Evolutionary conservation across 2,113 vertebrate species (phyloP).

Genomic region (Speoplatyrhinus poulsoni): DNA sequence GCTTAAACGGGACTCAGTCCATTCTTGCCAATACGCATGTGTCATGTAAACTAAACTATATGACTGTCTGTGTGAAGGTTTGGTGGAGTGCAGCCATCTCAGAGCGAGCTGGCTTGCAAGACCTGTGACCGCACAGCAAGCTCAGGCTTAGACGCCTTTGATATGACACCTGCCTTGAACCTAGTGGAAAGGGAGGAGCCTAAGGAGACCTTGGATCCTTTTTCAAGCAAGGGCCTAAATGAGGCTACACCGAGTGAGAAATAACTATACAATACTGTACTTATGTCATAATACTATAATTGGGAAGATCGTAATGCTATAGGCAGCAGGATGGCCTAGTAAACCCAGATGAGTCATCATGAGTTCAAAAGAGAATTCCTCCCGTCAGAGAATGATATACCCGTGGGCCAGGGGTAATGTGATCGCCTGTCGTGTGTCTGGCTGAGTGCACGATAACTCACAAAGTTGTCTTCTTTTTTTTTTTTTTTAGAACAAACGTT

Average conservation of each 20-base stretch:
- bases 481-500: too few species aligned
- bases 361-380: too few species aligned
- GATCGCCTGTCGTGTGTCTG: too few species aligned
- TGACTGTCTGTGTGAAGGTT: slow-evolving; percentile 75
- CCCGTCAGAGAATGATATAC: too few species aligned
- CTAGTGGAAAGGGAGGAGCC: slow-evolving; percentile 64
- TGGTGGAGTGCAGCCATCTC: slow-evolving; percentile 78
- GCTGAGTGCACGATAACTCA: too few species aligned
- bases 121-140: slow-evolving; percentile 41
- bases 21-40: neutral
- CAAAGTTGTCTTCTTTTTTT: too few species aligned
- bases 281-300: neutral
- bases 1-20: neutral
- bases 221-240: slow-evolving; percentile 39
- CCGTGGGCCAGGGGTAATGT: too few species aligned
- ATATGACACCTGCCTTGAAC: slow-evolving; percentile 59
- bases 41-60: neutral
- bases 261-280: too few species aligned
- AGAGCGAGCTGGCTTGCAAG: slow-evolving; percentile 73
- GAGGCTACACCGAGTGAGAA: slow-evolving; percentile 56
- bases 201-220: slow-evolving; percentile 63
- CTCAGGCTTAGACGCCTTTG: slow-evolving; percentile 52
- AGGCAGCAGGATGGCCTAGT: neutral
- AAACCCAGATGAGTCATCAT: too few species aligned
- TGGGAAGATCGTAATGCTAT: neutral